Evolutionary conservation across 2,113 vertebrate genomes (phyloP), one percentile per base, ranked within the genome.

Genomic region (Ammodytes marinus): DNA sequence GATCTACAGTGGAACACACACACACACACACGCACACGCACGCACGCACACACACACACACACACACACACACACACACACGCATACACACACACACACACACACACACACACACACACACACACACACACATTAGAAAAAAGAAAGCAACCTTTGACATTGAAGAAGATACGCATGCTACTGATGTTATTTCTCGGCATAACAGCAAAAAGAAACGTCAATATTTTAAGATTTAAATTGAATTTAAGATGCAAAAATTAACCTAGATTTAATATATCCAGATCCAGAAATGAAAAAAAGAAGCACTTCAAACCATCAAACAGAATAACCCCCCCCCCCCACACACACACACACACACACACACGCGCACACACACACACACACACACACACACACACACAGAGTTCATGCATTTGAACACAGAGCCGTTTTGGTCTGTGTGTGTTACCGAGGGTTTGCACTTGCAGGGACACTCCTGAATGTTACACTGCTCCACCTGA

Each of bases 401-500:
- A 57, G 50, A 74, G 27, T 68, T 71, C 87, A 81, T 88, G 92
- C 92, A 86, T 45, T 37, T 11, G 19, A 14, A 77, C 11, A 52
- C 64, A 73, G 53, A 69, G 69, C 40, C n/a, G 61, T 42, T 57
- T 39, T 49, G 67, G 8, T 53, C 46, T 39, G 15, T 5, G 0
- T 10, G 27, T 37, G 46, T 95, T 96, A 96, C 95, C 95, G 95
- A 96, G 35, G 95, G 91, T 87, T 94, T 95, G 90, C 88, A 93
- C 90, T 92, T 95, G 94, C 95, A 96, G 82, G 92, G 94, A 94
- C 95, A 96, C 91, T 94, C 95, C 92, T 95, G 94, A 93, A 95
- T 95, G 93, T 92, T 95, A 95, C 95, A 96, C 90, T 95, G 95
- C 92, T 95, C 95, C 94, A 96, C 92, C 95, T 96, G 92, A 83